Evolutionary conservation across 2,888 invertebrate genomes (phyloP).

Genomic region (Ornithoptera priamus): DNA sequence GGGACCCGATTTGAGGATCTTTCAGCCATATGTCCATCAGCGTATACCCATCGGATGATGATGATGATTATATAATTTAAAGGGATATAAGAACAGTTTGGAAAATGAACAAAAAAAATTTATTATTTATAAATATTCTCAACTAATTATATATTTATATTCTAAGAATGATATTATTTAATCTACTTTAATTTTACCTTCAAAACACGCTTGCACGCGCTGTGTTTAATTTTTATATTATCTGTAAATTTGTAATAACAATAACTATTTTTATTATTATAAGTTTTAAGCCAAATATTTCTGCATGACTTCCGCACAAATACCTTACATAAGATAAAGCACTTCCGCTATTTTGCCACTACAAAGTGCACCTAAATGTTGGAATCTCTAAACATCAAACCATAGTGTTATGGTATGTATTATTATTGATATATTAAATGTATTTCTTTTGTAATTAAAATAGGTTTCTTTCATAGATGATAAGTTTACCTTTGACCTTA

Average conservation of each 20-base stretch:
- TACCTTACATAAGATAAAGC: background rate
- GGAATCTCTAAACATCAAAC: background rate
- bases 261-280: background rate
- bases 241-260: background rate
- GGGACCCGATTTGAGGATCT: too few relatives aligned
- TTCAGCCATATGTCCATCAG: too few relatives aligned
- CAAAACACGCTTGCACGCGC: background rate
- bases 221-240: background rate
- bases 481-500: too few relatives aligned
- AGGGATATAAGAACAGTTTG: too few relatives aligned
- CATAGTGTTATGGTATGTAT: background rate
- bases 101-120: too few relatives aligned
- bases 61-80: too few relatives aligned
- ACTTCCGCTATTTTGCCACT: background rate
- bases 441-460: background rate
- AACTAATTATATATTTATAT: too few relatives aligned
- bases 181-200: background rate
- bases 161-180: too few relatives aligned
- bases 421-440: background rate
- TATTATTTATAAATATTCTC: too few relatives aligned
- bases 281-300: background rate
- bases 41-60: too few relatives aligned
- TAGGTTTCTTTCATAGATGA: background rate
- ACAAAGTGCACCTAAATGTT: background rate
- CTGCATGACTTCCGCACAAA: conserved; percentile 6